Evolutionary conservation across 2,797 vertebrate genomes (phyloP).

Genomic region (Poeciliopsis infans): DNA sequence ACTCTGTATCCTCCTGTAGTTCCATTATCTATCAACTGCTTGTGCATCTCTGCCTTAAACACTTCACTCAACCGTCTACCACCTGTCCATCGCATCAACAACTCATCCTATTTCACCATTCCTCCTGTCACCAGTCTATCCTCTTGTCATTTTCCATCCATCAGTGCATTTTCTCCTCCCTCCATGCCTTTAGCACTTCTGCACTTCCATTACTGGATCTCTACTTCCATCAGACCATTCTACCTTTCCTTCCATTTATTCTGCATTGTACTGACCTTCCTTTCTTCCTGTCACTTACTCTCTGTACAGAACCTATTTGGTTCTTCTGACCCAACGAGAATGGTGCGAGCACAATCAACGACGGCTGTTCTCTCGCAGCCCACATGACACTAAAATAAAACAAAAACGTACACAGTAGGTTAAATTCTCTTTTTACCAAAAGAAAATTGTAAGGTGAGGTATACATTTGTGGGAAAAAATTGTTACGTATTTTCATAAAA

Average conservation of each 20-base stretch:
- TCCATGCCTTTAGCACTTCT: constrained; percentile 49
- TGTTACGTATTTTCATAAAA: no score
- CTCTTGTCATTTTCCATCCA: constrained; percentile 52
- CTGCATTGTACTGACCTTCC: constrained; percentile 48
- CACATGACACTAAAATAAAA: background rate
- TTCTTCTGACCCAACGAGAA: background rate
- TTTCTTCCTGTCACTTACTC: constrained; percentile 41
- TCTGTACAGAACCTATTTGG: constrained; percentile 29
- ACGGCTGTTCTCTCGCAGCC: background rate
- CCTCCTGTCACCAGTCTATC: constrained; percentile 56
- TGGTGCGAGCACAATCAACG: background rate
- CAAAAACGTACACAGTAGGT: background rate
- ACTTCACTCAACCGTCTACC: constrained; percentile 45
- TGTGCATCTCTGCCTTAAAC: constrained; percentile 43
- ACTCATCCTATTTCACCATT: constrained; percentile 47
- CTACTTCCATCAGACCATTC: constrained; percentile 38
- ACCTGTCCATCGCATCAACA: constrained; percentile 57
- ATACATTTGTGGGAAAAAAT: background rate
- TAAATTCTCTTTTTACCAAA: background rate
- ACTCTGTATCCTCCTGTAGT: constrained; percentile 27
- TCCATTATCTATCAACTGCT: constrained; percentile 48
- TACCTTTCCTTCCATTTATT: constrained; percentile 34
- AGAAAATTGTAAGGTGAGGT: background rate
- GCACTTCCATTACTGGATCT: constrained; percentile 49
- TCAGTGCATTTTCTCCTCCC: constrained; percentile 53